A percentile compares a stretch with the other conserved stretches of the same genome.
Conservation (phyloP, 1,140 invertebrate genomes). For the Trypoxylus dichotomus region DNA sequence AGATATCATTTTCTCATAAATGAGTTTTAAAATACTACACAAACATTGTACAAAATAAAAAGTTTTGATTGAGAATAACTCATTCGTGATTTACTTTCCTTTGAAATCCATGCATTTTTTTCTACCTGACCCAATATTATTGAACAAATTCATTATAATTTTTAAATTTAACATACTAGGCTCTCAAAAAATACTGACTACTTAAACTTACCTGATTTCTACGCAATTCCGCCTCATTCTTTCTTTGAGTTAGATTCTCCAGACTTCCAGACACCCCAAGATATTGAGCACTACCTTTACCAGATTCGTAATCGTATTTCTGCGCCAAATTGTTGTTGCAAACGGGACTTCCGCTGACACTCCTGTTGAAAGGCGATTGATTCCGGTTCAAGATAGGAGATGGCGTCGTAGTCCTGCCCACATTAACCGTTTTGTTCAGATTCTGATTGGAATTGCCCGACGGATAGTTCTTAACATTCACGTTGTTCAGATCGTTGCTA, state of each 20-base stretch:
- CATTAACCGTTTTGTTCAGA: constrained; percentile 45
- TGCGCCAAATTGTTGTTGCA: constrained; percentile 36
- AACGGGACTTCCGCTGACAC: constrained; percentile 48
- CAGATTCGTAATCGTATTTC: constrained; percentile 49
- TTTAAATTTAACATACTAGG: no score
- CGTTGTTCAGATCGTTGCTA: constrained; percentile 48
- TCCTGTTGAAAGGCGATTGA: constrained; percentile 51
- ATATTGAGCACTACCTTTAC: constrained; percentile 37
- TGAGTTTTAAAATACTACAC: no score
- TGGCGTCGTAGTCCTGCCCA: constrained; percentile 3
- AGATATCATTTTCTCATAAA: no score
- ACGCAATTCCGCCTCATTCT: constrained; percentile 57
- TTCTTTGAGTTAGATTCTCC: constrained; percentile 54
- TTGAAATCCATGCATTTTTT: no score
- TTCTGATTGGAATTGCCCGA: constrained; percentile 46
- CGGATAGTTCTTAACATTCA: constrained; percentile 38
- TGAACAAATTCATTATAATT: no score
- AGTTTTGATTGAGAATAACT: no score
- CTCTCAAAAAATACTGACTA: neutral
- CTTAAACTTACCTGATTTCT: constrained; percentile 52
- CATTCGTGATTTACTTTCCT: no score
- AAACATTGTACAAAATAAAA: no score
- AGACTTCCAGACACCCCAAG: constrained; percentile 48
- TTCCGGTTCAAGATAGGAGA: constrained; percentile 32
- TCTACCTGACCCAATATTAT: no score